phyloP scores from a whole-genome alignment of 2,113 vertebrate genomes.

The Circaetus gallicus region DNA sequence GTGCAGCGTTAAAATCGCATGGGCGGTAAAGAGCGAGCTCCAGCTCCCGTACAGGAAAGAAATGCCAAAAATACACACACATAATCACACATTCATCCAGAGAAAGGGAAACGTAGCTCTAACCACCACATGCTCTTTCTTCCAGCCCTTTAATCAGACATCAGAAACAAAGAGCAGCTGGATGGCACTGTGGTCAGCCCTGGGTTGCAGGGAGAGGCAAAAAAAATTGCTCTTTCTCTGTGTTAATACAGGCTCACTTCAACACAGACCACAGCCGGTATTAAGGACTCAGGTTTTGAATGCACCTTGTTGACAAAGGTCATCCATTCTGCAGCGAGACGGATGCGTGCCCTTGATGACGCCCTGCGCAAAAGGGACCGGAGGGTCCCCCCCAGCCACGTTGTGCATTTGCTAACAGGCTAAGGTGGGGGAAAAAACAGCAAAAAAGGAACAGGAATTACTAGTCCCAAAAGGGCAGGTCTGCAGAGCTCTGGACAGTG shows the following conservation, averaged over 20 bases:
- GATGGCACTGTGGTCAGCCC: neutral
- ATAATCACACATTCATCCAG: neutral
- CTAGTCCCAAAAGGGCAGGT: neutral
- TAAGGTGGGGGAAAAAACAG: neutral
- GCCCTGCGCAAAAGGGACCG: neutral
- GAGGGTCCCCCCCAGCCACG: neutral
- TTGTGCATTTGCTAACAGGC: neutral
- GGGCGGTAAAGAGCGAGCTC: neutral
- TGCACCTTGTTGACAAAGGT: fast-evolving
- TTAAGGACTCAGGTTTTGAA: neutral
- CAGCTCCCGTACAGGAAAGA: neutral
- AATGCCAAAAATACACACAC: neutral
- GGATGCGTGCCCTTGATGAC: neutral
- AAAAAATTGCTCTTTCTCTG: neutral
- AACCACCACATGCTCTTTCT: neutral
- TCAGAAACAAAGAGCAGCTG: neutral
- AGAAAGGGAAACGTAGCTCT: neutral
- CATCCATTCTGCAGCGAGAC: neutral
- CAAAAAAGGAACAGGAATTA: neutral
- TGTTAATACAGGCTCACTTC: neutral
- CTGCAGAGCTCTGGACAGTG: neutral
- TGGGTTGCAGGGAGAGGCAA: neutral
- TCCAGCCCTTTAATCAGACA: neutral
- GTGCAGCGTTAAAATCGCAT: fast-evolving
- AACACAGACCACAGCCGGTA: neutral